Conservation (phyloP, 1,140 invertebrate species). For the Halotydeus destructor region DNA sequence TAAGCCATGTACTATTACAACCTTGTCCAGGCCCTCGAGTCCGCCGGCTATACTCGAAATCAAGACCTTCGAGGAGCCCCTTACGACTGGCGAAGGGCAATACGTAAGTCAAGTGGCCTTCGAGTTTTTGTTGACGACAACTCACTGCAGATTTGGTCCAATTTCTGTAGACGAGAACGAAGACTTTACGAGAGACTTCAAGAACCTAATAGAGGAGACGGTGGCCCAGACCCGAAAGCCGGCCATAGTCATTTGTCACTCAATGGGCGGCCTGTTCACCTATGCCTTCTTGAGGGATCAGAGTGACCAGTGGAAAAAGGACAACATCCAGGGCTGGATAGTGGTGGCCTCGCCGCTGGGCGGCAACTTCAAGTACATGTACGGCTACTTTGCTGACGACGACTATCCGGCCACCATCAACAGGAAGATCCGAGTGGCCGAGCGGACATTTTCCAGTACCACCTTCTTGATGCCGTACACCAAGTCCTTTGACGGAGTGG, state of each 20-base stretch:
- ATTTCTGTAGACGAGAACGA: constrained; percentile 1
- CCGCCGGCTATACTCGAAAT: background rate
- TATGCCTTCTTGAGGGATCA: constrained; percentile 62
- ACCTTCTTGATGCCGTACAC: constrained; percentile 2
- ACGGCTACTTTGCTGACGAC: constrained; percentile 37
- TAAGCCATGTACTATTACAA: constrained; percentile 3
- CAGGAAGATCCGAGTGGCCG: background rate
- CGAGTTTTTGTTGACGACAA: background rate
- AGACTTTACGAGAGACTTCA: constrained; percentile 33
- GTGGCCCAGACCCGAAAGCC: constrained; percentile 53
- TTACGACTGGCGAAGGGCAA: constrained; percentile 1
- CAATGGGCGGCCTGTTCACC: constrained; percentile 77
- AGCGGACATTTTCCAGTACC: constrained; percentile 1
- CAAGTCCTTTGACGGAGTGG: background rate
- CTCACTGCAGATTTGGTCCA: background rate
- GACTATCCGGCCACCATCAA: background rate
- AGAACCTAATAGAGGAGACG: constrained; percentile 58
- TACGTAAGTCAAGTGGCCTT: background rate
- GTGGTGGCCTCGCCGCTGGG: constrained; percentile 78
- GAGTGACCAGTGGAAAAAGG: constrained; percentile 65
- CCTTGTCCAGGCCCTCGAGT: background rate
- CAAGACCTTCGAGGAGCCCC: constrained; percentile 4
- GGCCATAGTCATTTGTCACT: constrained; percentile 69
- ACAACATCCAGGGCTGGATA: constrained; percentile 58
- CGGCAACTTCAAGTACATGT: constrained; percentile 74